Conservation (phyloP, 2,888 invertebrate genomes). For the Galerucella pusilla region DNA sequence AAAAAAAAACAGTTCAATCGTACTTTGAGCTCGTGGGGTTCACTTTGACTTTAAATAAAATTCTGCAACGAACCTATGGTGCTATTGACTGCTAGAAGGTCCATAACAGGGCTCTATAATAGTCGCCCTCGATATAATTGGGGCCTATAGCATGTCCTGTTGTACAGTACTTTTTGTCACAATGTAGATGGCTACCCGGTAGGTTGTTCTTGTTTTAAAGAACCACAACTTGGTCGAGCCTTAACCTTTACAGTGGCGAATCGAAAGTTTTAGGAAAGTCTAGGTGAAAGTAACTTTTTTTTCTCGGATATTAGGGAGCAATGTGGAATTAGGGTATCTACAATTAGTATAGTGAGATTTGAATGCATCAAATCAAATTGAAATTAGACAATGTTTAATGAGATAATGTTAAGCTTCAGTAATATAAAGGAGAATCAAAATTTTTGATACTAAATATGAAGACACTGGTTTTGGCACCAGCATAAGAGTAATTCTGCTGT, state of each 20-base stretch:
- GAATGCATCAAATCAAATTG: neutral
- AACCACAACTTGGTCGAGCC: slow-evolving; percentile 22
- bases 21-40: slow-evolving; percentile 59
- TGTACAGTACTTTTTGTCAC: slow-evolving; percentile 31
- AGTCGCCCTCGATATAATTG: slow-evolving; percentile 29
- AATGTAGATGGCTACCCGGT: slow-evolving; percentile 29
- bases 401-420: neutral
- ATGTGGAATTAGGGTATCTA: neutral
- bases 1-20: slow-evolving; percentile 31
- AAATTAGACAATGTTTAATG: neutral
- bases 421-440: no score
- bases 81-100: slow-evolving; percentile 63
- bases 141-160: slow-evolving; percentile 30
- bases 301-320: neutral
- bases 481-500: no score
- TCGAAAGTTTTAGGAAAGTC: neutral
- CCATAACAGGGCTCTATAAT: slow-evolving; percentile 42
- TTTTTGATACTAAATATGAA: neutral
- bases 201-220: slow-evolving; percentile 34
- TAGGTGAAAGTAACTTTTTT: neutral
- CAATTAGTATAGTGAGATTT: neutral
- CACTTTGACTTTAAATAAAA: slow-evolving; percentile 54
- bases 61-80: slow-evolving; percentile 66
- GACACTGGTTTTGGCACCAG: neutral
- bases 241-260: slow-evolving; percentile 4